Evolutionary conservation across 2,797 vertebrate genomes (phyloP).

Genomic region (Coregonus sp.): DNA sequence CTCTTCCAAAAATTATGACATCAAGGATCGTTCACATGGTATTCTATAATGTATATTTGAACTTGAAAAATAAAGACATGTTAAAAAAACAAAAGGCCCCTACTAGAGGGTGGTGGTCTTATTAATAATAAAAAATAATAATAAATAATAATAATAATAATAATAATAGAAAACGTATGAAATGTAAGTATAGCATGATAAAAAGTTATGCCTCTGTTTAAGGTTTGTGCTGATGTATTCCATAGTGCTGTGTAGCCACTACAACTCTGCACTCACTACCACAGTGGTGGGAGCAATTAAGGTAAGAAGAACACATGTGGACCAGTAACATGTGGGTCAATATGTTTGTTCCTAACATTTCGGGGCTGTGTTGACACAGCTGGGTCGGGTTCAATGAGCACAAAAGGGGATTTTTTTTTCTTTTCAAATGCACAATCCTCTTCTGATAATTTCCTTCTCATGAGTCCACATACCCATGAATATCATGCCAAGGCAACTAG

Average conservation of each 20-base stretch:
- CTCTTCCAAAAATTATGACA: too few species aligned
- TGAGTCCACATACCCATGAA: not conserved
- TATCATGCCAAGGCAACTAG: not conserved
- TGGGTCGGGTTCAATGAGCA: not conserved
- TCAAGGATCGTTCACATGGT: too few species aligned
- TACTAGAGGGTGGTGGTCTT: too few species aligned
- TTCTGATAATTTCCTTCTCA: not conserved
- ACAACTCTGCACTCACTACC: constrained; percentile 91
- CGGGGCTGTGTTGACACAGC: not conserved
- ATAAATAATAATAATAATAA: too few species aligned
- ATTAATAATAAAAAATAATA: too few species aligned
- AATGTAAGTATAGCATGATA: not conserved
- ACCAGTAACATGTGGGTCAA: not conserved
- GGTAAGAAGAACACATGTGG: constrained; percentile 66
- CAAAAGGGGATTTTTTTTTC: not conserved
- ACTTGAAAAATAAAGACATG: too few species aligned
- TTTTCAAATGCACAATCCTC: not conserved
- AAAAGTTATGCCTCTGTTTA: constrained; percentile 21
- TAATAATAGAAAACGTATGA: too few species aligned
- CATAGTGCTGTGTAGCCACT: constrained; percentile 88
- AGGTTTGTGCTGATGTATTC: constrained; percentile 93
- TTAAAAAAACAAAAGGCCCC: too few species aligned
- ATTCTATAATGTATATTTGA: too few species aligned
- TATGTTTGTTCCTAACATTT: constrained; percentile 1
- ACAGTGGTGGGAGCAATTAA: constrained; percentile 90